Percentiles rank a stretch among this genome's conserved stretches.
Conservation (phyloP, 1,140 invertebrate species). For the Sipha flava region DNA sequence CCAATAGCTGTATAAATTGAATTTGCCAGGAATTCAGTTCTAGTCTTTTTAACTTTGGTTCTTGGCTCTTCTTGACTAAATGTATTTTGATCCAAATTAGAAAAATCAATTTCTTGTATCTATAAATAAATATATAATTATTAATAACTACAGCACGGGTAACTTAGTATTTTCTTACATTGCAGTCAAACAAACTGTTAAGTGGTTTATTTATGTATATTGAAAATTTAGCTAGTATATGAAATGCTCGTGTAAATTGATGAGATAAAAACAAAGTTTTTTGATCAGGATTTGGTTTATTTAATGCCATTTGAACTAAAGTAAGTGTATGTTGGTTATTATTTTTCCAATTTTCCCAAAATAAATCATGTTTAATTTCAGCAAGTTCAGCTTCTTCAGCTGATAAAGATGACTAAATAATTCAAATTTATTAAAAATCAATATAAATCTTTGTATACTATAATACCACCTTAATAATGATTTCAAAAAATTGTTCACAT, state of each 20-base stretch:
- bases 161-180: conserved; percentile 46
- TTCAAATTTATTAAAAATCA: background rate
- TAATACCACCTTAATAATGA: conserved; percentile 57
- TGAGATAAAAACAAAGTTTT: conserved; percentile 57
- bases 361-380: conserved; percentile 34
- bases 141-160: background rate
- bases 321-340: conserved; percentile 41
- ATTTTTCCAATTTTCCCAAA: conserved; percentile 43
- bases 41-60: conserved; percentile 3
- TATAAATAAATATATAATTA: background rate
- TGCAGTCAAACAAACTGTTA: conserved; percentile 65
- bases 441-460: background rate
- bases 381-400: conserved; percentile 26
- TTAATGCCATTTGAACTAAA: conserved; percentile 66
- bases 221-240: conserved; percentile 69
- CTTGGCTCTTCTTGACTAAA: background rate
- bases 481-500: conserved; percentile 62
- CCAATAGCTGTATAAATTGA: background rate
- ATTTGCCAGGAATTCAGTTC: background rate
- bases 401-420: conserved; percentile 12
- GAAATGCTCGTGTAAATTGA: conserved; percentile 53
- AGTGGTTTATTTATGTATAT: conserved; percentile 65
- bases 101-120: conserved; percentile 15
- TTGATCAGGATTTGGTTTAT: conserved; percentile 63
- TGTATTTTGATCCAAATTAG: background rate